phyloP scores from a whole-genome alignment of 2,797 vertebrate species.

The Pogonophryne albipinna region DNA sequence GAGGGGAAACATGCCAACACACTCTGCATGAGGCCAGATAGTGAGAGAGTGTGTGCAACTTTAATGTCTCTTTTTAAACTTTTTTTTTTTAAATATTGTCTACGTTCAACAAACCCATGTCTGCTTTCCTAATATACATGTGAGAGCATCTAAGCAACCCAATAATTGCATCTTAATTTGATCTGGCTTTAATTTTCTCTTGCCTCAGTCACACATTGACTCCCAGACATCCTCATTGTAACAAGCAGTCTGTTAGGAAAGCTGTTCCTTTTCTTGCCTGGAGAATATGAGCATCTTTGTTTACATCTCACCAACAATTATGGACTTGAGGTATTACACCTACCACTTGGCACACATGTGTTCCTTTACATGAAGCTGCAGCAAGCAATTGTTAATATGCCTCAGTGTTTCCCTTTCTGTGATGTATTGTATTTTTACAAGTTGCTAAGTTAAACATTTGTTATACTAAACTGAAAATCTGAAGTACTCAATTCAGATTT shows the following conservation, averaged over 20 bases:
- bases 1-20: conserved; percentile 2
- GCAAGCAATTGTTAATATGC: neutral
- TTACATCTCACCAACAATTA: conserved; percentile 58
- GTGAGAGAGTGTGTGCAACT: conserved; percentile 1
- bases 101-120: conserved; percentile 21
- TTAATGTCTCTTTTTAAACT: conserved; percentile 2
- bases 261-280: conserved; percentile 29
- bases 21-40: conserved; percentile 22
- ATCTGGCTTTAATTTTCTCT: conserved; percentile 31
- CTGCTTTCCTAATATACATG: neutral
- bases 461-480: conserved; percentile 23
- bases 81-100: conserved; percentile 11
- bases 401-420: neutral
- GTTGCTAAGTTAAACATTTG: conserved; percentile 15
- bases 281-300: conserved; percentile 57
- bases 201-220: conserved; percentile 36
- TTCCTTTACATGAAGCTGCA: conserved; percentile 22
- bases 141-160: conserved; percentile 11
- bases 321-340: conserved; percentile 47
- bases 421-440: conserved; percentile 20
- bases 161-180: conserved; percentile 36
- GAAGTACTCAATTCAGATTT: conserved; percentile 36
- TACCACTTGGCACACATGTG: conserved; percentile 24
- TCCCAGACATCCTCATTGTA: conserved; percentile 24
- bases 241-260: conserved; percentile 30